Base-by-base conservation (phyloP, 2,113 vertebrate genomes). In the Astatoreochromis straeleni region DNA sequence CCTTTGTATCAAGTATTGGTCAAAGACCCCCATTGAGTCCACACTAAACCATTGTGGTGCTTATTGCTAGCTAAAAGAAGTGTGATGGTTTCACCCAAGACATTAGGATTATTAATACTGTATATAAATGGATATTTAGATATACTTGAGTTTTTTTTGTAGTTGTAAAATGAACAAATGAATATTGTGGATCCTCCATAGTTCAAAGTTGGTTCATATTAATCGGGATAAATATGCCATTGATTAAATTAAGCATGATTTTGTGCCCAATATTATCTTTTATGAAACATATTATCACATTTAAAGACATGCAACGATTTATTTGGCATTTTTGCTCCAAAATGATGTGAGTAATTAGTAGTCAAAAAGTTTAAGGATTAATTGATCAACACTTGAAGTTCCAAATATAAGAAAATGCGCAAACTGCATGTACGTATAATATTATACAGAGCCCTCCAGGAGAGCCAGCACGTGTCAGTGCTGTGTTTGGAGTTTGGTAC, bases 1-100 rank as follows among this genome's bases (percentile, higher is more conserved):
- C 75, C 86, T 90, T 95, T 95, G 93, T 94, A 86, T 88, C 70
- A 81, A 38, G 40, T 53, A 24, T 83, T 60, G 80, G 84, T 86
- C 38, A 19, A 58, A 86, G 88, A 86, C 80, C 88, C 70, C 58
- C 29, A 33, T 38, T 89, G 42, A 90, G 86, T 85, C 73, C 58
- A 81, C 88, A 75, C 26, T 84, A 12, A 88, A 79, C 17, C 7
- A 11, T 68, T 91, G 86, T 86, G 84, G 84, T 73, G 57, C 40
- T 91, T 58, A 49, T 70, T 29, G 47, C 45, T 19, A 58, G 24
- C 11, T 82, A 29, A 70, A 80, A 73, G 54, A 79, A 84, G 51
- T 31, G 8, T 6, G 2, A 7, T 49, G 58, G 68, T 80, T 60
- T 47, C 35, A 47, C 24, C 21, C 21, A 47, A 47, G 40, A 73